Conservation (phyloP, 2,888 invertebrate species). For the Baronia brevicornis region DNA sequence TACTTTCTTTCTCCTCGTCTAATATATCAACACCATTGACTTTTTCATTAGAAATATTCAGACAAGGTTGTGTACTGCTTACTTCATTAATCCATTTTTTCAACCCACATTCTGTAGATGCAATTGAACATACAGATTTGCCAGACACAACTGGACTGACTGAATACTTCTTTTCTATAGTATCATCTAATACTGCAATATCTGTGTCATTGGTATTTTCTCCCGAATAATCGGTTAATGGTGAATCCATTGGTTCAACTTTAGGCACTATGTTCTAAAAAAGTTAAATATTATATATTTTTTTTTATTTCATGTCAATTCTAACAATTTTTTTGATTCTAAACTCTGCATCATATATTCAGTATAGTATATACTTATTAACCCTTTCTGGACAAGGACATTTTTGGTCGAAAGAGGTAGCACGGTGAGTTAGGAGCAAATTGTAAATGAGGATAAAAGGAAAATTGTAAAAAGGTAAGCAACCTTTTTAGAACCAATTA, state of each 20-base stretch:
- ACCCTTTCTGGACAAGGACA: background rate
- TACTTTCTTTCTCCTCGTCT: constrained; percentile 51
- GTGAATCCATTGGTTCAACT: constrained; percentile 59
- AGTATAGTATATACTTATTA: background rate
- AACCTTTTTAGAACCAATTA: too few species aligned
- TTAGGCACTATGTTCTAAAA: constrained; percentile 59
- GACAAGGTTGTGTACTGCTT: constrained; percentile 60
- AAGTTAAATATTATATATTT: constrained; percentile 9
- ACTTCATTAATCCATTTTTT: constrained; percentile 66
- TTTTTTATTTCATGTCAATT: too few species aligned
- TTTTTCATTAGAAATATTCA: constrained; percentile 45
- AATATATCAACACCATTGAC: constrained; percentile 27
- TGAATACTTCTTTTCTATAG: constrained; percentile 44
- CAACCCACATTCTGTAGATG: constrained; percentile 33
- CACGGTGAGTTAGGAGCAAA: too few species aligned
- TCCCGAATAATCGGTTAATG: constrained; percentile 56
- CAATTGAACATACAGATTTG: constrained; percentile 32
- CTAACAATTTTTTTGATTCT: too few species aligned
- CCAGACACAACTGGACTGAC: constrained; percentile 36
- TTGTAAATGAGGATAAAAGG: too few species aligned
- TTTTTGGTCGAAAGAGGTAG: too few species aligned
- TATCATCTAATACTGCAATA: constrained; percentile 50
- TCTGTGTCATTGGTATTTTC: constrained; percentile 62
- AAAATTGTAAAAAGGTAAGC: too few species aligned
- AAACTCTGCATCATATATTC: too few species aligned